Percentiles rank a stretch among this genome's conserved stretches.
Evolutionary conservation across 2,113 vertebrate species (phyloP).

Genomic region (Nerophis lumbriciformis): DNA sequence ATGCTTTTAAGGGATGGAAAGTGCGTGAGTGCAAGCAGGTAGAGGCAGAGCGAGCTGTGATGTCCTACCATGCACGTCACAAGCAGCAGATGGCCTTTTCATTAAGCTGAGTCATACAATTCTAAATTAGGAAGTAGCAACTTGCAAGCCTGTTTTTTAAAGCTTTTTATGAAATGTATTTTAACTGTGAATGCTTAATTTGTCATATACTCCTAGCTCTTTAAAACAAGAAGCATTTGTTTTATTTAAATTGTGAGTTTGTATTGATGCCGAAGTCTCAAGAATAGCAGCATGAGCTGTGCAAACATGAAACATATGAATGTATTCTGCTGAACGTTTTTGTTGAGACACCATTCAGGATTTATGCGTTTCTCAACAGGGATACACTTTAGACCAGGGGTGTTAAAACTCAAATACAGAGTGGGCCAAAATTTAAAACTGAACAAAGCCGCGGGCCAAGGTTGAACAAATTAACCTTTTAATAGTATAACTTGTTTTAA

Average conservation of each 20-base stretch:
- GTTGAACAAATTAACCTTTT: too few species aligned
- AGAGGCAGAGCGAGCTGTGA: slow-evolving; percentile 10
- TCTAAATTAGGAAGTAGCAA: slow-evolving; percentile 14
- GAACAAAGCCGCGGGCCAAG: too few species aligned
- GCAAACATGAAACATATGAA: not conserved
- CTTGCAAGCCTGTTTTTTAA: slow-evolving; percentile 10
- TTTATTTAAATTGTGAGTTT: too few species aligned
- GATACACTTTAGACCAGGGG: too few species aligned
- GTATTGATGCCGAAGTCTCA: not conserved
- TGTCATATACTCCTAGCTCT: not conserved
- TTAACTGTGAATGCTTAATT: not conserved
- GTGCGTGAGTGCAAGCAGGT: slow-evolving; percentile 31
- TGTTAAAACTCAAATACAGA: too few species aligned
- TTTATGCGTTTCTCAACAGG: not conserved
- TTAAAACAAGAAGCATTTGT: not conserved
- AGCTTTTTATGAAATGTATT: slow-evolving; percentile 6
- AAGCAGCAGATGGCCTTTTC: slow-evolving; percentile 46
- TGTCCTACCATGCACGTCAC: slow-evolving; percentile 27
- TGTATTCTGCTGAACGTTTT: not conserved
- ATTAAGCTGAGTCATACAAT: slow-evolving; percentile 26
- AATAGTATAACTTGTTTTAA: too few species aligned
- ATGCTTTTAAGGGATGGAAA: slow-evolving; percentile 10
- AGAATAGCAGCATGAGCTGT: not conserved
- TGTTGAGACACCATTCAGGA: not conserved
- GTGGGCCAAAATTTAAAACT: too few species aligned